Conservation (phyloP, 1,140 invertebrate species). For the Nebria ingens region DNA sequence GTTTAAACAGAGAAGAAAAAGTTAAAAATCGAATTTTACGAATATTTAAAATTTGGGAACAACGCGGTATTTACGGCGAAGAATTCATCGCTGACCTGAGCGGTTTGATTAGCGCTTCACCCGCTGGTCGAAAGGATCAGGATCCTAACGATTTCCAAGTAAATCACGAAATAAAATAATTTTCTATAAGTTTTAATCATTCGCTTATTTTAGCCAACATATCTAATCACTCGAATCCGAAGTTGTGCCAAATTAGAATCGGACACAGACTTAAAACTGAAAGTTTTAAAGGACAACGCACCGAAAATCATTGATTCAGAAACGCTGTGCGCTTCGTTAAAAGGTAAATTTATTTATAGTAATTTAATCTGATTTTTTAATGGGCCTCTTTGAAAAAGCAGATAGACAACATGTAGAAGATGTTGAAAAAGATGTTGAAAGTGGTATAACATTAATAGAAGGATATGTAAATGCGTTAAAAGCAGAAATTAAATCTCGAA, state of each 20-base stretch:
- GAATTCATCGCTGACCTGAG: conserved; percentile 76
- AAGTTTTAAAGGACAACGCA: conserved; percentile 46
- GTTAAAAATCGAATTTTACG: conserved; percentile 74
- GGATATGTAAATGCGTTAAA: conserved; percentile 69
- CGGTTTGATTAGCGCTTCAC: conserved; percentile 62
- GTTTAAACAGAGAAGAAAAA: conserved; percentile 68
- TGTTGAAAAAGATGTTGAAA: conserved; percentile 78
- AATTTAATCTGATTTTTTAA: neutral
- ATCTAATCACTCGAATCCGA: conserved; percentile 56
- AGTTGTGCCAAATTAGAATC: conserved; percentile 51
- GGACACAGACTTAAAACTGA: conserved; percentile 54
- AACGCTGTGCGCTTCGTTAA: conserved; percentile 53
- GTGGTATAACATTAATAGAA: conserved; percentile 65
- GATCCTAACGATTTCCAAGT: conserved; percentile 55
- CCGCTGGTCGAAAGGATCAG: conserved; percentile 56
- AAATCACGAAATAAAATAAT: conserved; percentile 24
- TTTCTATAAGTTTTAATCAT: conserved; percentile 17
- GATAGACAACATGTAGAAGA: conserved; percentile 77
- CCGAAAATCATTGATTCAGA: conserved; percentile 47
- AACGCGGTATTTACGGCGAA: conserved; percentile 77
- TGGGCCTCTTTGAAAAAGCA: too few species aligned
- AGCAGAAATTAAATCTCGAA: conserved; percentile 70
- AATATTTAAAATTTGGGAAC: conserved; percentile 91
- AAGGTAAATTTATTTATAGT: conserved; percentile 41
- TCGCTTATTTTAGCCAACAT: conserved; percentile 38